Evolutionary conservation across 2,888 invertebrate genomes (phyloP), one percentile per base, ranked within the genome.

Genomic region (Nomada lathburiana): DNA sequence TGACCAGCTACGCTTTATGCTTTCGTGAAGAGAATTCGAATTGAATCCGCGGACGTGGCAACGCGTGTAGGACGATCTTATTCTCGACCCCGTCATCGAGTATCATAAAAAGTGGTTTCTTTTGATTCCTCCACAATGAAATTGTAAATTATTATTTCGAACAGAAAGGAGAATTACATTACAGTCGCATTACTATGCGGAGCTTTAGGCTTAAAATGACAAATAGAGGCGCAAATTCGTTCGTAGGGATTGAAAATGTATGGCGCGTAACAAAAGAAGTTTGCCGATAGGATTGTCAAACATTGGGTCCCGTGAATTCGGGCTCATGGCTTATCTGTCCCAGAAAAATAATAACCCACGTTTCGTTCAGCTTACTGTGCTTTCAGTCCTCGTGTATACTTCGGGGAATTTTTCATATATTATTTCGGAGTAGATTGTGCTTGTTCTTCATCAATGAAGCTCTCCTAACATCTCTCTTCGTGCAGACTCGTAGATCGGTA

Each of bases 261-360:
- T 18, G 63, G 62, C 13, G 52, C 47, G 23, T 65, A 60, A 81
- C 75, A 80, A 84, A 76, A 67, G 69, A 60, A 74, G 85, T 85
- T 86, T 83, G 78, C 85, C 55, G 63, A 80, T 77, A 72, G 82
- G 80, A 76, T 82, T 77, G 70, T 73, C 65, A 74, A 80, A 78
- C 80, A 64, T 52, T 36, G 63, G 50, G 74, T 29, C 26, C 75
- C 63, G 72, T 68, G 42, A 74, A 76, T 53, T 62, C 72, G 55
- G 59, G 63, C 55, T 52, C 29, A 11, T n/a, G 79, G 85, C 82
- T 86, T 86, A 85, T 72, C 78, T 62, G 73, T 64, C 85, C 84
- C 82, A 76, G 57, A 77, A 80, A 84, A 86, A 87, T 74, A 86
- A 76, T 74, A 57, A 71, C 20, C 62, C 26, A 42, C 77, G 69